phyloP scores from a whole-genome alignment of 1,140 invertebrate species.

The Triops longicaudatus region DNA sequence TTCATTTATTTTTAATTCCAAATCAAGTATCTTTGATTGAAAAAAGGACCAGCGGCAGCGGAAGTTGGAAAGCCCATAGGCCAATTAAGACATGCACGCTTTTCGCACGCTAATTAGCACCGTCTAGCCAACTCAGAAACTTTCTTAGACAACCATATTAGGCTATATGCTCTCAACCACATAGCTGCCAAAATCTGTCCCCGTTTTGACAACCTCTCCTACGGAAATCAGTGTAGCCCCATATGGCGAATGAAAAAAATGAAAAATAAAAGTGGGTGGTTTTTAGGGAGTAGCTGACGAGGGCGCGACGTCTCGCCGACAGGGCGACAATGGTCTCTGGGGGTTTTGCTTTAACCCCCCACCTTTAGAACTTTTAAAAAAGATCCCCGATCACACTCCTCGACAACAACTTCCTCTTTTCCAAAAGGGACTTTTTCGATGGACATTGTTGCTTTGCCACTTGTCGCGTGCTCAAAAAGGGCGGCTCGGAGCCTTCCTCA shows the following conservation, averaged over 20 bases:
- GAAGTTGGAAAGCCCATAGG: not conserved
- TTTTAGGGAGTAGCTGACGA: not conserved
- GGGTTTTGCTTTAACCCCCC: no score
- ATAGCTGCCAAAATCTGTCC: conserved; percentile 1
- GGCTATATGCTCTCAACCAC: not conserved
- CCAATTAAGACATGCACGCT: conserved; percentile 7
- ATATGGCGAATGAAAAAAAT: not conserved
- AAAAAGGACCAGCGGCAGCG: not conserved
- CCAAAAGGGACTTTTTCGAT: not conserved
- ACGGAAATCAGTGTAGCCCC: no score
- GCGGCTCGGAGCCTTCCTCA: not conserved
- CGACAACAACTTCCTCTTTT: conserved; percentile 12
- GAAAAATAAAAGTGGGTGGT: not conserved
- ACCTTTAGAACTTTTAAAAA: not conserved
- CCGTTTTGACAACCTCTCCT: not conserved
- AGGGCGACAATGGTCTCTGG: conserved; percentile 3
- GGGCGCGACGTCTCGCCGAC: conserved; percentile 8
- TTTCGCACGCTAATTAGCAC: conserved; percentile 1
- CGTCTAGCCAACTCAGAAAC: not conserved
- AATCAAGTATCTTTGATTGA: not conserved
- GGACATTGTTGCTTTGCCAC: not conserved
- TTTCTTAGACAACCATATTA: not conserved
- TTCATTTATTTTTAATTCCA: not conserved
- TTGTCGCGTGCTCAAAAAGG: not conserved
- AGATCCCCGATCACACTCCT: conserved; percentile 1